Evolutionary conservation across 2,888 invertebrate genomes (phyloP).

Genomic region (Parapristionchus giblindavisi): DNA sequence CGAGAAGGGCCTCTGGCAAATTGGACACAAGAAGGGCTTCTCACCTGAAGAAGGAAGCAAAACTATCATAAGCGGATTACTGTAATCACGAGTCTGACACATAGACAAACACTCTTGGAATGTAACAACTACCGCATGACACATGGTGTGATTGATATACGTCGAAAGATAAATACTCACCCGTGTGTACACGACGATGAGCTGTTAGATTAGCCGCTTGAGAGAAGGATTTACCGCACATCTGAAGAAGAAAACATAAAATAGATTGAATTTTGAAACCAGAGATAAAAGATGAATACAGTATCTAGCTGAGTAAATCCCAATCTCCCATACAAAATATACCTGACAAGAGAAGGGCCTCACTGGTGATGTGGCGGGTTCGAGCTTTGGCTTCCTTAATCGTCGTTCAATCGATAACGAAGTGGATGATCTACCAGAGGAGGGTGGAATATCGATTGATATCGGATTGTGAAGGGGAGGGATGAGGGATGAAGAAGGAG

Average conservation of each 20-base stretch:
- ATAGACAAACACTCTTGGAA: no score
- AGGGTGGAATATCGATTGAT: no score
- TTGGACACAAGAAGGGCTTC: constrained; percentile 96
- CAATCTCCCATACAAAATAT: background rate
- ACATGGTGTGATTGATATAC: background rate
- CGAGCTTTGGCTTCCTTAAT: background rate
- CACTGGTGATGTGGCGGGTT: constrained; percentile 17
- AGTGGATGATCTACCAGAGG: no score
- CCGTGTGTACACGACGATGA: constrained; percentile 86
- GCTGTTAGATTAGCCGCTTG: constrained; percentile 98
- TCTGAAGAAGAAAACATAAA: constrained; percentile 55
- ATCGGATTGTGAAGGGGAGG: no score
- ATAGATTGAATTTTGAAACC: background rate
- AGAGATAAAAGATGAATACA: background rate
- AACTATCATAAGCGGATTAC: no score
- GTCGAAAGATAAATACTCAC: constrained; percentile 35
- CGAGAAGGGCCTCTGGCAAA: constrained; percentile 94
- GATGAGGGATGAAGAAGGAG: no score
- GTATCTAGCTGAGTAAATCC: no score
- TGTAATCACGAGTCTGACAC: no score
- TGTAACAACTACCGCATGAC: no score
- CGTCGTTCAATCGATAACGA: background rate
- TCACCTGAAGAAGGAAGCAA: constrained; percentile 87
- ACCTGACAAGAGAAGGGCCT: constrained; percentile 23
- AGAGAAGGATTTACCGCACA: constrained; percentile 79